phyloP scores from a whole-genome alignment of 2,888 invertebrate species.

The Dolichomitus sp. region DNA sequence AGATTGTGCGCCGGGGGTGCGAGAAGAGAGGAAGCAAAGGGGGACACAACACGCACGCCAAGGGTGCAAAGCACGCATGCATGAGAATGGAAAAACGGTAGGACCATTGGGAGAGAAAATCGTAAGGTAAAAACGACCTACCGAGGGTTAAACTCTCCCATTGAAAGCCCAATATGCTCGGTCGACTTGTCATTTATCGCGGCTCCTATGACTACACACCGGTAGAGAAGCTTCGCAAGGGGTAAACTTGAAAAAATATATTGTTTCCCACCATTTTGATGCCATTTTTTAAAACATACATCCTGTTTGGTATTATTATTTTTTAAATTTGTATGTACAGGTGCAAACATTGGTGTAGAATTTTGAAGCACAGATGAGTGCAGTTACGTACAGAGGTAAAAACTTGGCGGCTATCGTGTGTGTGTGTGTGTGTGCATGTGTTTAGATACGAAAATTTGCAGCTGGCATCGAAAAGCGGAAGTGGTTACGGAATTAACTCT shows the following conservation, averaged over 20 bases:
- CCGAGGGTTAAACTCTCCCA: conserved; percentile 25
- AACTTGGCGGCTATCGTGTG: background rate
- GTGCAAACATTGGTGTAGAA: no score
- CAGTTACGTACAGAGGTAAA: no score
- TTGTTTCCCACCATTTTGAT: no score
- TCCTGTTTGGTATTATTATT: no score
- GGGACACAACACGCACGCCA: background rate
- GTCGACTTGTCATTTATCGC: conserved; percentile 35
- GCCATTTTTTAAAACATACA: no score
- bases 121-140: conserved; percentile 9
- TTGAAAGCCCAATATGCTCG: conserved; percentile 32
- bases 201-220: background rate
- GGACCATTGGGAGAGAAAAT: background rate
- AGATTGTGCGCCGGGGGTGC: conserved; percentile 32
- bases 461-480: conserved; percentile 77
- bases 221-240: background rate
- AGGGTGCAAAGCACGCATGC: conserved; percentile 29
- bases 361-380: no score
- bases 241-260: background rate
- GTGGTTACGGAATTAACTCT: conserved; percentile 74
- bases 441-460: conserved; percentile 71
- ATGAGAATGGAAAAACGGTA: conserved; percentile 36
- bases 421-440: conserved; percentile 19
- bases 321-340: no score
- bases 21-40: conserved; percentile 5